These are phyloP conservation scores for Emydura subglobosa DNA, from an alignment of 2,113 vertebrate genomes.

Conservation along the genomic window DNA sequence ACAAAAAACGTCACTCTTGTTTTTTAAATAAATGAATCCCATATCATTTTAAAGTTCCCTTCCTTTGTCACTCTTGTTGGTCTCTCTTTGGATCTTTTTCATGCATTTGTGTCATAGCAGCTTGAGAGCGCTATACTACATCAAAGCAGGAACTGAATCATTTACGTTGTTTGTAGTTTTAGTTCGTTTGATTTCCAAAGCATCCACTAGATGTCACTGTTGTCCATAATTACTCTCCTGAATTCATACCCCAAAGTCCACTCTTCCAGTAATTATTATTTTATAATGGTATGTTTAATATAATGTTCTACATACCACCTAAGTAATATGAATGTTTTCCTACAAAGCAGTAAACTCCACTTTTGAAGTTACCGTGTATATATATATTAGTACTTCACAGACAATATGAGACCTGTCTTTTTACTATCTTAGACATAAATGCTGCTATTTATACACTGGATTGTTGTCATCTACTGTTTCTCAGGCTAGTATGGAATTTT, in stretches of 20 bases:
- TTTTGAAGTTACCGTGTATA: background rate
- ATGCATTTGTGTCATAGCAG: accelerated
- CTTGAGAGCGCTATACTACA: accelerated
- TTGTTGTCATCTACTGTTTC: background rate
- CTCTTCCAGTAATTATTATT: background rate
- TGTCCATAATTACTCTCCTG: conserved; percentile 52
- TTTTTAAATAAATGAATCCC: background rate
- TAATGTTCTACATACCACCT: background rate
- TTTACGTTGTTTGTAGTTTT: background rate
- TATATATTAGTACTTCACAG: background rate
- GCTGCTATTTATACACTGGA: background rate
- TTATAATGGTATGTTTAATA: background rate
- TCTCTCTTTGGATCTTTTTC: background rate
- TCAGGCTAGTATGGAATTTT: background rate
- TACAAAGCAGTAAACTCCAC: background rate
- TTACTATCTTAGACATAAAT: background rate
- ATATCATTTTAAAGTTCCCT: background rate
- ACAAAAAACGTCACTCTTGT: background rate
- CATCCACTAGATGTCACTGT: conserved; percentile 81
- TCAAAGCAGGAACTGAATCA: accelerated
- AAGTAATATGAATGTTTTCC: background rate
- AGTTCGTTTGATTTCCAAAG: background rate
- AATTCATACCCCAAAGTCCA: background rate
- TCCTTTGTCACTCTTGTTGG: background rate
- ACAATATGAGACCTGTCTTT: background rate